Base-by-base conservation (phyloP, 1,140 invertebrate genomes). In the Pseudobourletiella spinata region DNA sequence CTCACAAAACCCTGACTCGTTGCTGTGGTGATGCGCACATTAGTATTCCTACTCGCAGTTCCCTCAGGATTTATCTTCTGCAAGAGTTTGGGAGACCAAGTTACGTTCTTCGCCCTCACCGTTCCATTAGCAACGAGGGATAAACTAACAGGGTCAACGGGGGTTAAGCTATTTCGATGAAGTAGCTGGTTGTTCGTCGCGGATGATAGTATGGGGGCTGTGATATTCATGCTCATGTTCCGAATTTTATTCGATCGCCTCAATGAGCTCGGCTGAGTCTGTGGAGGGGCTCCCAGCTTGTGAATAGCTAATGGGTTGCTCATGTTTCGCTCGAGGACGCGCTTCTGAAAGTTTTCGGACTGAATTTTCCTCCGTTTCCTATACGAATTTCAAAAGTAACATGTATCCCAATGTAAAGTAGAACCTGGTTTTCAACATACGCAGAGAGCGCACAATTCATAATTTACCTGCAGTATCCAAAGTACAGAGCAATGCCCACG, bases 321-420 rank as follows among this genome's bases (percentile, higher is more conserved):
- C 4, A 70, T 70, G 43, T 70, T 70, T 48, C 68, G 26, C 44
- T 70, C 68, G 15, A 70, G 42, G 2, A 70, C 63, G 30, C 68
- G 55, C 48, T 70, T 70, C 18, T 70, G 68, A 28, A 70, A 70
- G 32, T 66, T 65, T 39, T 70, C 68, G 2, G 68, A 65, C 51
- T 70, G 59, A 24, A 70, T 67, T 52, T 70, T 70, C n/a, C 68
- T 46, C 35, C 68, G 20, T 61, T 70, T 70, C 35, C 68, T 66
- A 26, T 3, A 61, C n/a, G n/a, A 39, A n/a, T n/a, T n/a, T n/a
- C n/a, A n/a, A n/a, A n/a, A n/a, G n/a, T n/a, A n/a, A n/a, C n/a
- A n/a, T n/a, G n/a, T n/a, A n/a, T n/a, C n/a, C n/a, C n/a, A n/a
- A n/a, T n/a, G n/a, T n/a, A n/a, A n/a, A n/a, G n/a, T n/a, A n/a